Evolutionary conservation across 2,113 vertebrate genomes (phyloP).

Genomic region (Accipiter virgatus): DNA sequence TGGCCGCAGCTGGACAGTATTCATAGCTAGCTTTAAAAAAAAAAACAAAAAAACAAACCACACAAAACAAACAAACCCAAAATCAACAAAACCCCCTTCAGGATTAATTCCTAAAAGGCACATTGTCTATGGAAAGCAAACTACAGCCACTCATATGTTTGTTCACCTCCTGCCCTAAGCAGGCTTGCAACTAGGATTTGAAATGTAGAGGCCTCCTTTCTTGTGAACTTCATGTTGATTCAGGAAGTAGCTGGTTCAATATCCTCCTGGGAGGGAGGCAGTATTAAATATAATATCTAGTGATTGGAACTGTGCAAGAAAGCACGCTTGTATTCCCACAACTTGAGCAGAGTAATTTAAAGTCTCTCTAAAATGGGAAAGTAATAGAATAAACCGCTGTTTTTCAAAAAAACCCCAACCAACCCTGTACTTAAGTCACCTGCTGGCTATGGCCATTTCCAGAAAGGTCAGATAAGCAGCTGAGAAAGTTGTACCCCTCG

Average conservation of each 20-base stretch:
- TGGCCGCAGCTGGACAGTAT: not conserved
- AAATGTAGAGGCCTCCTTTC: not conserved
- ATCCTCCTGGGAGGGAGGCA: not conserved
- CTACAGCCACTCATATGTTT: not conserved
- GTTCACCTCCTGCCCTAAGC: not conserved
- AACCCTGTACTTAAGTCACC: not conserved
- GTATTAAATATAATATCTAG: not conserved
- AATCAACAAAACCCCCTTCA: not conserved
- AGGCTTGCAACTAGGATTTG: not conserved
- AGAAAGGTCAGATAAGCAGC: not conserved
- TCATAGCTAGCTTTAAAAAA: not conserved
- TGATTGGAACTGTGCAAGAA: not conserved
- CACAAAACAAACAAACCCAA: not conserved
- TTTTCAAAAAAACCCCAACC: not conserved
- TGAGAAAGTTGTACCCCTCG: not conserved
- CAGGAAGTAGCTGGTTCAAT: not conserved
- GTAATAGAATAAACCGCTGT: not conserved
- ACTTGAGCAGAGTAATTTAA: not conserved
- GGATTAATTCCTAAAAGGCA: not conserved
- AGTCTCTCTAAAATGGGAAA: not conserved
- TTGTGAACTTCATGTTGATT: not conserved
- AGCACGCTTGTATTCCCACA: not conserved
- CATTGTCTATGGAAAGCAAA: not conserved
- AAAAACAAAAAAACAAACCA: no score
- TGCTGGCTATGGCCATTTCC: not conserved